Base-by-base conservation (phyloP, 1,140 invertebrate species). In the Teleopsis dalmanni region DNA sequence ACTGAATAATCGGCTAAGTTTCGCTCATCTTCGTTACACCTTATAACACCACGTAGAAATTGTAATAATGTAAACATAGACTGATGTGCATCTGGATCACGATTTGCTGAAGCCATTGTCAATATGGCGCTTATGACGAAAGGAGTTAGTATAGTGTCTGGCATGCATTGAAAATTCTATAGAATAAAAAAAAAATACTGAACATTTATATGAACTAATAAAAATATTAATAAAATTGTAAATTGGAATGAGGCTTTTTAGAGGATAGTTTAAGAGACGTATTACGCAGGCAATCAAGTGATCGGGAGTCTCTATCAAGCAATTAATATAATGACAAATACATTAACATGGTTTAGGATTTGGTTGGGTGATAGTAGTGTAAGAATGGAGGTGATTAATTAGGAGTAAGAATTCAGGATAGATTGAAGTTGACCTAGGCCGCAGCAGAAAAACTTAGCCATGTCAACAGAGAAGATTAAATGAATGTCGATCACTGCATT, bases 61-160 rank as follows among this genome's bases (percentile, higher is more conserved):
- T 60, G 60, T 11, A 70, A 41, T 22, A 69, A 23, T 34, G 56
- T 55, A 0, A 63, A 66, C 13, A 58, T 38, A 16, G 58, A 53
- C 0, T 52, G 50, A n/a, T n/a, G n/a, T 9, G 57, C 53, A 29
- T 69, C 65, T 0, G 65, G 65, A 37, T 70, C 58, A 7, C 66
- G 65, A 46, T 69, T 70, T 2, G 63, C 52, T 8, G 35, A 47
- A 2, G 61, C 63, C 63, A 69, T 65, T 0, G 65, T 62, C 18
- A 70, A 57, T 8, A 70, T 57, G 7, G 66, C 63, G 26, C 63
- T 69, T 1, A 70, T 38, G 52, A 70, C 55, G 40, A 70, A 70
- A 1, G 66, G 66, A 18, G 63, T 67, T 3, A 70, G 35, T 35
- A 70, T 57, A 11, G 59, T 54, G 49, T 68, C 65, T 0, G 65